These are phyloP conservation scores for Rhabdomys dilectus DNA, from an alignment of 2,113 vertebrate species.

Conservation along the genomic window DNA sequence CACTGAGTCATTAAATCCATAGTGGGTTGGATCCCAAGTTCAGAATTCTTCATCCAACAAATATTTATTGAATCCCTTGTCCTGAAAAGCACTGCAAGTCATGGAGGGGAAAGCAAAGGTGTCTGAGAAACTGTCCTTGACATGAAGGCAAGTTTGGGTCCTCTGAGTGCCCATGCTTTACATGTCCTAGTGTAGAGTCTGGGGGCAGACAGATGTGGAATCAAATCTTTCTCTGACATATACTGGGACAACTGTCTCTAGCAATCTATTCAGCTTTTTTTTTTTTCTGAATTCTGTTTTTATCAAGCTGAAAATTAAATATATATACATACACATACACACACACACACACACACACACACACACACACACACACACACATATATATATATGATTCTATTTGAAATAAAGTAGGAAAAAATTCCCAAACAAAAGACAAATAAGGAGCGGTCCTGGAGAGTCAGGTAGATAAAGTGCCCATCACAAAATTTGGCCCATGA, in stretches of 20 bases:
- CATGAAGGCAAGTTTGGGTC: not conserved
- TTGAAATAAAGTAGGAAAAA: not conserved
- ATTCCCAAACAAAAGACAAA: not conserved
- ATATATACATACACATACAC: not conserved
- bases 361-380: not conserved
- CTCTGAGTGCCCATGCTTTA: not conserved
- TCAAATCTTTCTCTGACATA: not conserved
- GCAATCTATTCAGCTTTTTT: not conserved
- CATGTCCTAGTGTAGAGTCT: not conserved
- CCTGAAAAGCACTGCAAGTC: not conserved
- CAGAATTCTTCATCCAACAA: constrained; percentile 58
- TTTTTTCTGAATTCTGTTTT: not conserved
- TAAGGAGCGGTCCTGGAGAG: not conserved
- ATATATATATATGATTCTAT: not conserved
- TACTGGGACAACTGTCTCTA: not conserved
- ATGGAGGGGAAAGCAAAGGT: constrained; percentile 34
- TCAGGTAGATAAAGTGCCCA: not conserved
- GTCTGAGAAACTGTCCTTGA: constrained; percentile 51
- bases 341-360: no score
- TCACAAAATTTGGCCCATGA: not conserved
- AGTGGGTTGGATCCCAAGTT: not conserved
- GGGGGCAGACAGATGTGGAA: not conserved
- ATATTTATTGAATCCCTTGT: constrained; percentile 56
- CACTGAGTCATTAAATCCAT: constrained; percentile 55
- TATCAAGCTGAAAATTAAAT: constrained; percentile 9